Conservation (phyloP, 2,797 vertebrate genomes). For the Pseudochirops corinnae region DNA sequence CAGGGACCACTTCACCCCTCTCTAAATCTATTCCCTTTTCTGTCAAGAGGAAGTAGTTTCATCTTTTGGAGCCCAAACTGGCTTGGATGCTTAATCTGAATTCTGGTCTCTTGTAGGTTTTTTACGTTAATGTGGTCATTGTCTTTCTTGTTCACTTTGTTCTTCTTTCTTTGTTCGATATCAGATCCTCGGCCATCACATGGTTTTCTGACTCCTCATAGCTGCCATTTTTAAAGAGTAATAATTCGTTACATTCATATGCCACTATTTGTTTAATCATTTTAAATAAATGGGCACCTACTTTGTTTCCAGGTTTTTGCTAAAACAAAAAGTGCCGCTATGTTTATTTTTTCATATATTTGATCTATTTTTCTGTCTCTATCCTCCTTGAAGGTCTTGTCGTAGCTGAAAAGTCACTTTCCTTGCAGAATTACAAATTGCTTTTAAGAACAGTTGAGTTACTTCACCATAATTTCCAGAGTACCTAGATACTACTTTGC, state of each 20-base stretch:
- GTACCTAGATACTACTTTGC: slow-evolving; percentile 14
- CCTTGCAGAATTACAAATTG: background rate
- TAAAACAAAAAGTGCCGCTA: background rate
- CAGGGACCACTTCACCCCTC: background rate
- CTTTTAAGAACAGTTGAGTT: background rate
- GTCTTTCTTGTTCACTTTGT: background rate
- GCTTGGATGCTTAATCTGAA: background rate
- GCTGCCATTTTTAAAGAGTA: background rate
- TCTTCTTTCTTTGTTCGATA: background rate
- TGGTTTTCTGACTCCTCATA: background rate
- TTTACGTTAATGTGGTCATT: background rate
- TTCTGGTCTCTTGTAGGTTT: background rate
- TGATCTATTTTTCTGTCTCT: background rate
- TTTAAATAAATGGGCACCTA: background rate
- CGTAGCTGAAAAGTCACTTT: background rate
- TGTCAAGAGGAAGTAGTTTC: background rate
- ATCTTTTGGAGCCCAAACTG: background rate
- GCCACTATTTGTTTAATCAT: background rate
- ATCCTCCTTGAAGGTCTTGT: background rate
- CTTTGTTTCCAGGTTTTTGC: background rate
- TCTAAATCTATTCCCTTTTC: background rate
- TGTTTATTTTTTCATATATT: background rate
- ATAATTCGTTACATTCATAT: background rate
- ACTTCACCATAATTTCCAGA: background rate
- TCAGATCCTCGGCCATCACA: background rate